Percentiles rank a stretch among this genome's conserved stretches.
Evolutionary conservation across 2,888 invertebrate species (phyloP).

Genomic region (Steromphala cineraria): DNA sequence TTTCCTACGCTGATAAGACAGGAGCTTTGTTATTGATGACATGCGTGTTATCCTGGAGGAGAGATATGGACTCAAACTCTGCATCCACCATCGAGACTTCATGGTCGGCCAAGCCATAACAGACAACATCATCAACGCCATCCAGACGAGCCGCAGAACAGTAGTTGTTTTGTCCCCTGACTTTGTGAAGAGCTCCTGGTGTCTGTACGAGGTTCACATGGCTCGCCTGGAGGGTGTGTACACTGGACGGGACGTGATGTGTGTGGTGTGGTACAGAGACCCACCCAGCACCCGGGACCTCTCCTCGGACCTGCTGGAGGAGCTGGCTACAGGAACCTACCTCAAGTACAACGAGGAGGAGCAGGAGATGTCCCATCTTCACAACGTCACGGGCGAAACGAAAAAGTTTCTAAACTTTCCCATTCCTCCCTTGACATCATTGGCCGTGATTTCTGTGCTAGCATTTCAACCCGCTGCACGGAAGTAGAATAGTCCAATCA

Average conservation of each 20-base stretch:
- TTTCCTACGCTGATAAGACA: constrained; percentile 39
- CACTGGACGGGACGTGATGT: constrained; percentile 35
- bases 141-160: constrained; percentile 32
- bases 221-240: constrained; percentile 40
- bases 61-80: constrained; percentile 23
- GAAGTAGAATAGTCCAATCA: too few relatives aligned
- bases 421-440: too few relatives aligned
- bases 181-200: constrained; percentile 39
- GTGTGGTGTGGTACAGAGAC: constrained; percentile 23
- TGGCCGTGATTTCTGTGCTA: too few relatives aligned
- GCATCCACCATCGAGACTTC: constrained; percentile 39
- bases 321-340: background rate
- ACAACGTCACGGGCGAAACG: too few relatives aligned
- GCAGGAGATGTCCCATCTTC: background rate
- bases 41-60: constrained; percentile 31
- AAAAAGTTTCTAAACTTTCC: too few relatives aligned
- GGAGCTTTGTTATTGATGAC: background rate
- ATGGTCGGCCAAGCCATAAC: constrained; percentile 28
- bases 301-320: background rate
- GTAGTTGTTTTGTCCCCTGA: constrained; percentile 29
- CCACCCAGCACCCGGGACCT: background rate
- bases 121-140: constrained; percentile 38
- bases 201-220: constrained; percentile 43
- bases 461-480: too few relatives aligned
- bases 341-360: background rate